Evolutionary conservation across 1,140 invertebrate species (phyloP).

Genomic region (Paralvinella palmiformis): DNA sequence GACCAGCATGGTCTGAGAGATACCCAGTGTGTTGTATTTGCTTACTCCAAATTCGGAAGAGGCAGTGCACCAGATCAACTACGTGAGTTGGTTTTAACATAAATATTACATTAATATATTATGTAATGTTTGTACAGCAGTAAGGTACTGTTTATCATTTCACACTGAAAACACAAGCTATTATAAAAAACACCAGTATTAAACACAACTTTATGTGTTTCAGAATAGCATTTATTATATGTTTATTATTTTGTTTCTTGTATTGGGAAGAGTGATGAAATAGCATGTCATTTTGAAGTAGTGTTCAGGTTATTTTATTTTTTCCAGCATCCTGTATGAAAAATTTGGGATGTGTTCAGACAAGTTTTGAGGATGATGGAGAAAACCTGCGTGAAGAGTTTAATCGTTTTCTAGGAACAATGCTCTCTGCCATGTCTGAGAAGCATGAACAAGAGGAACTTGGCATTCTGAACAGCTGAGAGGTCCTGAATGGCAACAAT

Average conservation of each 20-base stretch:
- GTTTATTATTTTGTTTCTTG: not conserved
- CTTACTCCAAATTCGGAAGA: conserved; percentile 31
- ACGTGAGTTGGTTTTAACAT: not conserved
- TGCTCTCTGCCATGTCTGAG: conserved; percentile 56
- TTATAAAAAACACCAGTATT: not conserved
- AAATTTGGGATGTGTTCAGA: conserved; percentile 60
- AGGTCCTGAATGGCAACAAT: too few species aligned
- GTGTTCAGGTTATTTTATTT: not conserved
- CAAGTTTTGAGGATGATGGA: conserved; percentile 61
- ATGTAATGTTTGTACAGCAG: not conserved
- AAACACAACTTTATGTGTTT: not conserved
- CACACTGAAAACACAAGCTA: not conserved
- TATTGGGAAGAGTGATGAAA: not conserved
- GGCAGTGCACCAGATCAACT: not conserved
- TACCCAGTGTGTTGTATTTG: conserved; percentile 42
- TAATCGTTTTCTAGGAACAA: conserved; percentile 57
- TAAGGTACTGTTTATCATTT: not conserved
- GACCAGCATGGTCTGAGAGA: conserved; percentile 49
- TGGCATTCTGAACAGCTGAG: conserved; percentile 48
- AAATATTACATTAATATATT: not conserved
- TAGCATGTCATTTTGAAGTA: not conserved
- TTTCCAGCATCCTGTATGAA: conserved; percentile 60
- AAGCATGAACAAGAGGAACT: conserved; percentile 55
- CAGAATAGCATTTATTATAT: not conserved
- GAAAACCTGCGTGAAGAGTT: conserved; percentile 62